Base-by-base conservation (phyloP, 2,888 invertebrate genomes). In the Heliconius charithonia region DNA sequence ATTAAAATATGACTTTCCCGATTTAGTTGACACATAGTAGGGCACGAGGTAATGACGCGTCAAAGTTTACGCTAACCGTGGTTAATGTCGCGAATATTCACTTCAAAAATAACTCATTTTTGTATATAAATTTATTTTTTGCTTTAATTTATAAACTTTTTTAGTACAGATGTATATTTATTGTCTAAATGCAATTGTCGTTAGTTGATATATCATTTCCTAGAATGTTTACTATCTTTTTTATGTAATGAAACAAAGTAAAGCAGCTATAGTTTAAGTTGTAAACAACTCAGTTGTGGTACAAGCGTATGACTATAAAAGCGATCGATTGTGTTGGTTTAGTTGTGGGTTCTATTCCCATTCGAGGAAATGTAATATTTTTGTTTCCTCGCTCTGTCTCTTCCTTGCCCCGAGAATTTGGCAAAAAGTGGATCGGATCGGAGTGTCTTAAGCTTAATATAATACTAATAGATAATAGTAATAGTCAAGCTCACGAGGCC, bases 41-140 rank as follows among this genome's bases (percentile, higher is more conserved):
- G n/a, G 76, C 27, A n/a, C 77, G 78, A 87, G 88, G 89, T 91
- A 91, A 92, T 90, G 92, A 89, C 84, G 88, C 91, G 87, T 83
- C 83, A 79, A 65, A 87, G 88, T 89, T 87, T 87, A 89, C 84
- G 87, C 87, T 85, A 86, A 86, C 86, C 80, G 83, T 80, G 85
- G 88, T 77, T 90, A 91, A 91, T 91, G 91, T 89, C 81, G 82
- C 83, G 89, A 87, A 89, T 86, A 80, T 80, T 75, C 27, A 65
- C 29, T 78, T 59, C 62, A 73, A 80, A 79, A 82, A 81, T 75
- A 65, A 72, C 71, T 37, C 59, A 73, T 80, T 81, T 79, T 78
- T 76, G 16, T 19, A 63, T 22, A 27, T 62, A 62, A 59, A 32
- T 51, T 9, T 22, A 37, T 63, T 25, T 72, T 27, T 9, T 4